Evolutionary conservation across 1,140 invertebrate genomes (phyloP), one percentile per base, ranked within the genome.

Genomic region (Colletes latitarsis): DNA sequence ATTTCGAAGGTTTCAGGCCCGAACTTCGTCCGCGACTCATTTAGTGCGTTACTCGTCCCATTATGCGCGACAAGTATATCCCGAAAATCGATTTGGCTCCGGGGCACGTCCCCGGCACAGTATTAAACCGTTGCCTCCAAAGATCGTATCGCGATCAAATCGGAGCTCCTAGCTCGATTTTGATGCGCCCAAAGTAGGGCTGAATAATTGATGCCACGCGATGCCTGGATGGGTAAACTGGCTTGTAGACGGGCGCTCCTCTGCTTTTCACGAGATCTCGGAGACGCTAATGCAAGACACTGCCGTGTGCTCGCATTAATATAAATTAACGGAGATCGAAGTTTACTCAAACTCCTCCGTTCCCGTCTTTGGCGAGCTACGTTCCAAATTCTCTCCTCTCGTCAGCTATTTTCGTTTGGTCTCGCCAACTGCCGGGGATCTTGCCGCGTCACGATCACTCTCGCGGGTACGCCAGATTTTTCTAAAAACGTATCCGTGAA

Each of bases 251-350:
- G 46, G 43, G 52, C 53, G 15, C 14, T 2, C 12, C 17, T 12
- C 9, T 19, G 17, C 46, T 73, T 46, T 62, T 81, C 76, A 53
- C 30, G 63, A 39, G 73, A 62, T 68, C 73, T 69, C 64, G 21
- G 64, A 62, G 58, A 69, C 79, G 66, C 79, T 76, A 76, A 68
- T 76, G 73, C 64, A 55, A 87, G 86, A 81, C 82, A 87, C 77
- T 83, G 82, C 73, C 68, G 70, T 69, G 74, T 67, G 75, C 78
- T 77, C 64, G 68, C 84, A 88, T 89, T 89, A 88, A 89, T 89
- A 89, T 88, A 89, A 89, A 90, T 90, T 88, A 90, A 89, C 86
- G 75, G 80, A 46, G 80, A 77, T 69, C 75, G 74, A 79, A 82
- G 77, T 84, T 82, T 66, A 69, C 55, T 39, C 73, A 39, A 81